These are phyloP conservation scores for Meiosimyza decipiens DNA, from an alignment of 2,888 invertebrate species.

Conservation along the genomic window DNA sequence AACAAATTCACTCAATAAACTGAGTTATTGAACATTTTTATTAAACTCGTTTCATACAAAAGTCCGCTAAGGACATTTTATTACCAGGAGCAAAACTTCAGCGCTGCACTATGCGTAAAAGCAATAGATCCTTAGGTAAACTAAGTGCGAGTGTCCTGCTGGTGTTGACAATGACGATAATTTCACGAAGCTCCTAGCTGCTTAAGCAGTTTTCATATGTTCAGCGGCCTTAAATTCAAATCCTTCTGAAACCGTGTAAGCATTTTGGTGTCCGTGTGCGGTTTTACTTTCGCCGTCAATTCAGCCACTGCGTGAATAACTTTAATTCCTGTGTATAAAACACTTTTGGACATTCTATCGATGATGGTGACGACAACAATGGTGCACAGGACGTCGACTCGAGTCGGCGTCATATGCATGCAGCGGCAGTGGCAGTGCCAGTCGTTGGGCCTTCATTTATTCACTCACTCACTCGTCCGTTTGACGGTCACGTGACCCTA, in stretches of 20 bases:
- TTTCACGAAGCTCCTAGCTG: background rate
- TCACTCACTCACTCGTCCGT: constrained; percentile 49
- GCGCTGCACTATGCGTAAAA: no score
- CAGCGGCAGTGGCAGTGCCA: background rate
- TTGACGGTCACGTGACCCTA: constrained; percentile 68
- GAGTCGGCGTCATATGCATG: background rate
- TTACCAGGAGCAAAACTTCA: no score
- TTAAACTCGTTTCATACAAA: no score
- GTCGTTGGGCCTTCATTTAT: constrained; percentile 14
- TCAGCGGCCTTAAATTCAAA: constrained; percentile 8
- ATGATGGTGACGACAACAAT: background rate
- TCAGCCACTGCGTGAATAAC: background rate
- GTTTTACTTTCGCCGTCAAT: constrained; percentile 3
- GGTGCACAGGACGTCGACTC: background rate
- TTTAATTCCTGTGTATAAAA: background rate
- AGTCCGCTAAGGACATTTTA: no score
- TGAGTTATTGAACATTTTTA: no score
- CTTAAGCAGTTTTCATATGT: constrained; percentile 17
- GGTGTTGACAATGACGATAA: constrained; percentile 6
- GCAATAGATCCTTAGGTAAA: background rate
- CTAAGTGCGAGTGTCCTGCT: constrained; percentile 7
- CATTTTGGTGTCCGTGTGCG: background rate
- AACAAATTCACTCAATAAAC: no score
- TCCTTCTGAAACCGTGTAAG: background rate
- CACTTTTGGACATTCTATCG: constrained; percentile 8